These are phyloP conservation scores for Peromyscus aztecus DNA, from an alignment of 2,797 vertebrate genomes.

Conservation along the genomic window DNA sequence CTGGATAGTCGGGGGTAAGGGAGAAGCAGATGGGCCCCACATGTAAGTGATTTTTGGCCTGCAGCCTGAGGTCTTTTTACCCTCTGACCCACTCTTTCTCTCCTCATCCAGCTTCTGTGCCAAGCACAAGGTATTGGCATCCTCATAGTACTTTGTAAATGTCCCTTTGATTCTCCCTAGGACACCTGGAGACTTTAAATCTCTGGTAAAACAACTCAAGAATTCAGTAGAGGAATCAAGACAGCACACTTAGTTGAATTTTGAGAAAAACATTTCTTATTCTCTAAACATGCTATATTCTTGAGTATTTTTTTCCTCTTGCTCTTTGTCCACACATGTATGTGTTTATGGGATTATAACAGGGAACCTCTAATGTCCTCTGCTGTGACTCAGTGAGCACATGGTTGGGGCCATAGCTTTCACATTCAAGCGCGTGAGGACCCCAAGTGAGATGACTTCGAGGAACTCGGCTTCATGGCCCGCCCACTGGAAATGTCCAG, in stretches of 20 bases:
- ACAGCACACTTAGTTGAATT: neutral
- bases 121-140: neutral
- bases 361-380: neutral
- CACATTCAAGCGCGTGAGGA: rapidly evolving
- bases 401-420: neutral
- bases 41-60: neutral
- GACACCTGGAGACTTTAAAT: neutral
- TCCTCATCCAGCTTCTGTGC: neutral
- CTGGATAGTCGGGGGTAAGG: neutral
- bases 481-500: rapidly evolving
- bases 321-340: neutral
- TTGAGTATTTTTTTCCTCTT: neutral
- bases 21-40: neutral
- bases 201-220: neutral
- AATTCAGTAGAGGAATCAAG: slow-evolving; percentile 12
- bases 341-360: neutral
- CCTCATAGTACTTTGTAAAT: neutral
- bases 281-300: neutral
- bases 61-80: slow-evolving; percentile 5
- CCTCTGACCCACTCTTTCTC: neutral
- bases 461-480: rapidly evolving
- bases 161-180: slow-evolving; percentile 33
- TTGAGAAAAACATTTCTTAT: neutral
- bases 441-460: rapidly evolving
- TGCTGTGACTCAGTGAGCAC: neutral